Base-by-base conservation (phyloP, 1,140 invertebrate genomes). In the Archegozetes longisetosus region DNA sequence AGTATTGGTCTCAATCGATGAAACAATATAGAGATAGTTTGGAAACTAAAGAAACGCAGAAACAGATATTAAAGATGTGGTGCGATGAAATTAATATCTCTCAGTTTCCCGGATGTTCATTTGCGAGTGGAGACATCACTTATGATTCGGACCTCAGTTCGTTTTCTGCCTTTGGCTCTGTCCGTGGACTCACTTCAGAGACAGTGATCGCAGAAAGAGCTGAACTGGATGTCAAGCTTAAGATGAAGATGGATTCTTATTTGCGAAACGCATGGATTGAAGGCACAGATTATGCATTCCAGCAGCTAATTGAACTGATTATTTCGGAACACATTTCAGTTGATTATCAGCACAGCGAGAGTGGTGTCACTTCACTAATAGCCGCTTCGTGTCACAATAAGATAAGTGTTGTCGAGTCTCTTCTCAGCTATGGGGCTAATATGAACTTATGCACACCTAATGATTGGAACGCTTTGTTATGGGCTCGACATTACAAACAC, bases 321-420 rank as follows among this genome's bases (percentile, higher is more conserved):
- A 13, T 50, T 3, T 9, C 25, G 9, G 47, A 58, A 52, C 17
- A 23, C 47, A 25, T 52, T 26, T 28, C 26, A 64, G 74, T 75
- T 49, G 73, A 77, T 66, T 77, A 75, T 66, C 67, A 75, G 67
- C 85, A 88, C 69, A 78, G 79, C 20, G 75, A 76, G 53, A 83
- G 82, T 1, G 78, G 78, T 47, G 78, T 82, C 13, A 83, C 84
- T 26, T 76, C 84, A 0, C 74, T 90, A 48, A 88, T 88, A 82
- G 80, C 84, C 0, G 83, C 84, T 6, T 80, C 83, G 32, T 79
- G 77, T 6, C 74, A 80, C 63, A 85, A 85, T 3, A 77, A 78
- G 51, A 60, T 79, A 6, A 77, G 81, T 55, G 75, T 78, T 46
- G 78, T 82, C 1, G 79, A 82, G 62, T 79, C 84, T 64, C 72